These are phyloP conservation scores for Prosopocoilus inquinatus DNA, from an alignment of 2,888 invertebrate species.

Conservation along the genomic window DNA sequence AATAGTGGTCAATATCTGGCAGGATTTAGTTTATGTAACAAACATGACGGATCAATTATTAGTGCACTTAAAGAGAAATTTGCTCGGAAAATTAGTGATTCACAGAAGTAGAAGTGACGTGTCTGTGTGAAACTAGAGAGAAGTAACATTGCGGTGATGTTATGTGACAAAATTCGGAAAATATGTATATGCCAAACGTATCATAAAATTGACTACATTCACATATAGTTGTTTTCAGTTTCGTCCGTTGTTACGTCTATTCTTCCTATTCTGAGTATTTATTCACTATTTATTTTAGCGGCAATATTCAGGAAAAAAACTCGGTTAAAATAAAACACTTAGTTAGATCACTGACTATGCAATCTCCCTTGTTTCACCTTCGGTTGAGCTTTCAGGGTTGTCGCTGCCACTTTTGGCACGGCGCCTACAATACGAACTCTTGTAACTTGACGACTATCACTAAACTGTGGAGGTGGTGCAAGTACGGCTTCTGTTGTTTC, in stretches of 20 bases:
- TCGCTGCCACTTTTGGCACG: slow-evolving; percentile 64
- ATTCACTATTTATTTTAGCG: slow-evolving; percentile 1
- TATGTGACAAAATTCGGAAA: background rate
- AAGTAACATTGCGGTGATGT: background rate
- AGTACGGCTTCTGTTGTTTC: slow-evolving; percentile 58
- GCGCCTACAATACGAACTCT: slow-evolving; percentile 81
- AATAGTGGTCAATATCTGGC: slow-evolving; percentile 15
- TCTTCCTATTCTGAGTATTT: slow-evolving; percentile 4
- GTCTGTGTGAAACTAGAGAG: no score
- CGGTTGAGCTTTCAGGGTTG: slow-evolving; percentile 30
- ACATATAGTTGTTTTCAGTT: background rate
- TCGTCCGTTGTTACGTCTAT: background rate
- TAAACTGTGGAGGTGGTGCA: slow-evolving; percentile 89
- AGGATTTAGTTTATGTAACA: slow-evolving; percentile 20
- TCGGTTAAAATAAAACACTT: slow-evolving; percentile 1
- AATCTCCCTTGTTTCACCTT: slow-evolving; percentile 48
- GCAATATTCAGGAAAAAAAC: background rate
- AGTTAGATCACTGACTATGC: slow-evolving; percentile 44
- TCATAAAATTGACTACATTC: slow-evolving; percentile 3
- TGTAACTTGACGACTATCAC: slow-evolving; percentile 64
- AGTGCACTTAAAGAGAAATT: slow-evolving; percentile 14
- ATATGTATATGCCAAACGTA: slow-evolving; percentile 2
- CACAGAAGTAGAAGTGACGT: no score
- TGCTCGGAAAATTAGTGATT: slow-evolving; percentile 1
- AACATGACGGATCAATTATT: slow-evolving; percentile 27